These are phyloP conservation scores for Corythornis madagascariensis DNA, from an alignment of 2,113 vertebrate genomes.

Conservation along the genomic window DNA sequence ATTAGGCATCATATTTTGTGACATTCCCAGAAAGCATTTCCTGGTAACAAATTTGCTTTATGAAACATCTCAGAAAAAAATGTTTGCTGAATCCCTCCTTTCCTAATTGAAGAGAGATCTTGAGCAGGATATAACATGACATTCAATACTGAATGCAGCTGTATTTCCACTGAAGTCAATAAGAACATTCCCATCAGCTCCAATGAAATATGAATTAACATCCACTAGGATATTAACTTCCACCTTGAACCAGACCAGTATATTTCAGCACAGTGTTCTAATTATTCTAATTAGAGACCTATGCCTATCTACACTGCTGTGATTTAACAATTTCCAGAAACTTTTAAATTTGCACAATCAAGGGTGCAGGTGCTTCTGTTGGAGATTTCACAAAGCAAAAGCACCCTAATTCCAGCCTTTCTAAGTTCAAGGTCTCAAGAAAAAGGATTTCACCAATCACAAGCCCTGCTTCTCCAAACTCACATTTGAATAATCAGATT, in stretches of 20 bases:
- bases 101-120: neutral
- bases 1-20: neutral
- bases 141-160: neutral
- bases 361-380: neutral
- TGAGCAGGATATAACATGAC: neutral
- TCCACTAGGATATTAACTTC: neutral
- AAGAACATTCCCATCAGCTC: neutral
- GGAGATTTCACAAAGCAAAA: neutral
- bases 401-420: neutral
- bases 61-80: neutral
- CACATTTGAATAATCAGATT: neutral
- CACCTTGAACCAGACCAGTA: neutral
- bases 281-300: neutral
- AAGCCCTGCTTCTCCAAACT: neutral
- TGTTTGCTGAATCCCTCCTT: neutral
- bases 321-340: neutral
- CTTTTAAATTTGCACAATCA: neutral
- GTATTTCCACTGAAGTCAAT: neutral
- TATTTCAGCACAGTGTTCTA: neutral
- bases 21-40: neutral
- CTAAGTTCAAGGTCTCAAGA: neutral
- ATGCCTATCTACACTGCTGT: neutral
- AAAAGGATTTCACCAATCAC: neutral
- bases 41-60: neutral
- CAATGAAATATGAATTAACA: neutral